phyloP scores from a whole-genome alignment of 2,888 invertebrate genomes.

The Eulithis testata region DNA sequence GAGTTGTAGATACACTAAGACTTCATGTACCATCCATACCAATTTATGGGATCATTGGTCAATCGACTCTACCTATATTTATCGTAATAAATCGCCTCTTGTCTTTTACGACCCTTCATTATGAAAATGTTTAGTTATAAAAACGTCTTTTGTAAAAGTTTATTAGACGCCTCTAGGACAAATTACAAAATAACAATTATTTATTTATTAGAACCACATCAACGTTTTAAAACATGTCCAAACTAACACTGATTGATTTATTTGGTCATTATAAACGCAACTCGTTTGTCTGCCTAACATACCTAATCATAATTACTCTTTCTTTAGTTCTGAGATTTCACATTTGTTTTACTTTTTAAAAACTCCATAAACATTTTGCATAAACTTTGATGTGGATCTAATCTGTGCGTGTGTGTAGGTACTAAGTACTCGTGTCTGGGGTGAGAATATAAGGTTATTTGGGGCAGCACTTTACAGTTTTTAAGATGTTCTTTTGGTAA shows the following conservation, averaged over 20 bases:
- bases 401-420: too few species aligned
- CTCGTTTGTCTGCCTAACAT: too few species aligned
- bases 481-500: too few species aligned
- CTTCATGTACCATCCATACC: neutral
- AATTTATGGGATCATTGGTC: slow-evolving; percentile 2
- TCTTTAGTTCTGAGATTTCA: too few species aligned
- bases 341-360: too few species aligned
- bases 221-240: neutral
- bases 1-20: too few species aligned
- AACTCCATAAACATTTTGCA: too few species aligned
- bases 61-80: slow-evolving; percentile 1
- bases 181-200: neutral
- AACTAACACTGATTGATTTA: slow-evolving; percentile 3
- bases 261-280: neutral
- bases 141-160: slow-evolving; percentile 5
- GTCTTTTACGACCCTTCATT: slow-evolving; percentile 3
- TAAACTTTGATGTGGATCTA: too few species aligned
- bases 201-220: neutral
- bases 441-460: too few species aligned
- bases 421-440: too few species aligned
- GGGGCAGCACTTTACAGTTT: too few species aligned
- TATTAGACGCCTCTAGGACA: slow-evolving; percentile 5
- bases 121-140: slow-evolving; percentile 6
- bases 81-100: neutral
- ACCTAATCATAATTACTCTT: too few species aligned